Base-by-base conservation (phyloP, 2,797 vertebrate genomes). In the Bradypodion ventrale region DNA sequence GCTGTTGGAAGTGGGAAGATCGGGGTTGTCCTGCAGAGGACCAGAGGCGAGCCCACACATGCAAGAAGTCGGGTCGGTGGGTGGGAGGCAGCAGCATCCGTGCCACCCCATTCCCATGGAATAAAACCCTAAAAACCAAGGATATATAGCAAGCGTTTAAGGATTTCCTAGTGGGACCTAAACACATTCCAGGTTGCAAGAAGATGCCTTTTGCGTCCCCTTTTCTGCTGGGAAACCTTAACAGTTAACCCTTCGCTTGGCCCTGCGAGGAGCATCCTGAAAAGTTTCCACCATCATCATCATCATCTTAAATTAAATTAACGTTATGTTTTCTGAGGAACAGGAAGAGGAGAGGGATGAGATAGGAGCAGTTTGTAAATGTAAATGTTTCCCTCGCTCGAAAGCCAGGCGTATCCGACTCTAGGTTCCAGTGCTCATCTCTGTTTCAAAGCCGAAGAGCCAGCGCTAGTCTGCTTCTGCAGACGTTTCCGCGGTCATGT, bases 311-410 rank as follows among this genome's bases (percentile, higher is more conserved):
- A 37, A 65, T 15, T 13, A 16, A 32, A 52, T 73, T 73, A 40
- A 79, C 32, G 27, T 73, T 49, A 44, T 8, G 32, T 23, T 42
- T 73, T 52, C 8, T 10, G 60, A 56, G 21, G 46, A 21, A 25
- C 19, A 75, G 83, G 66, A 63, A 78, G 81, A 52, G 87, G 60
- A 68, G 0, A 77, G 82, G 84, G 83, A 72, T 86, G 59, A 83
- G 46, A 32, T 70, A 83, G 4, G 0, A 0, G 23, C 29, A 85
- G 68, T n/a, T 49, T n/a, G 85, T 87, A 2, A 35, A n/a, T n/a
- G 85, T 87, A 2, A 35, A n/a, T n/a, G n/a, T n/a, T n/a, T n/a
- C 84, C 86, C n/a, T n/a, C n/a, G n/a, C n/a, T n/a, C n/a, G n/a
- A n/a, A n/a, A n/a, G n/a, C n/a, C n/a, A n/a, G n/a, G n/a, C n/a